Base-by-base conservation (phyloP, 2,113 vertebrate genomes). In the Speoplatyrhinus poulsoni region DNA sequence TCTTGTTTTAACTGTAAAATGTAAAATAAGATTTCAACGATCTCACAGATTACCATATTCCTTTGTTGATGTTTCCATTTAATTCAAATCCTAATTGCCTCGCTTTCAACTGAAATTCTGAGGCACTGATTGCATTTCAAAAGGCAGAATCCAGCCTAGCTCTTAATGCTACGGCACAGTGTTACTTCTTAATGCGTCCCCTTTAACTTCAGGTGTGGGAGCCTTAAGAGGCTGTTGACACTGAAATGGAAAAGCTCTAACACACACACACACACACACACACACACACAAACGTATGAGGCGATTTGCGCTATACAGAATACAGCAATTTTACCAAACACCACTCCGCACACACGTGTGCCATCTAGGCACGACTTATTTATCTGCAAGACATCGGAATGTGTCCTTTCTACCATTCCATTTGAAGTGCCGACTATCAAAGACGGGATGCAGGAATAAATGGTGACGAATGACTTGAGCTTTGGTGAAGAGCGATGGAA, bases 341-440 rank as follows among this genome's bases (percentile, higher is more conserved):
- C 74, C 84, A 84, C 85, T 89, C 84, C 83, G 26, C 26, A 80
- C 79, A 83, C 88, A 79, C 82, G 82, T 88, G 85, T 85, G 79
- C 86, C 87, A 85, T 88, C 83, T 69, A 85, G 61, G 15, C 70
- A 72, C 68, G 5, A 13, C 83, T 81, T 89, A 87, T 90, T 90
- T 88, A 84, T 85, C 84, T 32, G 77, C 77, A 77, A 89, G 82
- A 86, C 82, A 80, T 85, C 82, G 59, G 76, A 82, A 76, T 81
- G 49, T 81, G 88, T 91, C 87, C 85, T 88, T 83, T 91, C 83
- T 83, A 77, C 57, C 46, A 90, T 90, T 89, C 87, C 19, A 88
- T 91, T 90, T 89, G 87, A 91, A 88, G 84, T 87, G 70, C 85
- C 81, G 83, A 87, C 85, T 90, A 91, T 91, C 89, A 90, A 91